Evolutionary conservation across 2,888 invertebrate species (phyloP), one percentile per base, ranked within the genome.

Genomic region (Biston betularia): DNA sequence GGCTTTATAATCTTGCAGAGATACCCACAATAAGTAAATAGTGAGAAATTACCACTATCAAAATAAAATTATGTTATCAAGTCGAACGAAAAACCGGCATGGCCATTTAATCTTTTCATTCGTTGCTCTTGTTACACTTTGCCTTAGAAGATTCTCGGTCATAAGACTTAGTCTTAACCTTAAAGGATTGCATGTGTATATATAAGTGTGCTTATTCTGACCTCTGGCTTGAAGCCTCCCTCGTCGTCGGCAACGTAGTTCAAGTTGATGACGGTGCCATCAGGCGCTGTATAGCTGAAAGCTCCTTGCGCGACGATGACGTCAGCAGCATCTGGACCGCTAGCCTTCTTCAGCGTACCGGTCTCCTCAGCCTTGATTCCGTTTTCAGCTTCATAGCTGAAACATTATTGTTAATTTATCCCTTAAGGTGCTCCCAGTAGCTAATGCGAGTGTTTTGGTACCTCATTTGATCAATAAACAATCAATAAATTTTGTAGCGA

Each of bases 321-420:
- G 83, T 96, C 96, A 71, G 94, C 94, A 6, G 94, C 89, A 71
- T 97, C 96, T 0, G 96, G 94, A 57, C 96, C 94, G 59, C 94
- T 94, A 9, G 96, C 95, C 81, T 96, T 96, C 90, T 97, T 97
- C 77, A 97, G 86, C 35, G 96, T 96, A 14, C 97, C 97, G 14
- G 95, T 95, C 89, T 97, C 97, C 82, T 97, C 96, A 0, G 96
- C 97, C 83, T 97, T 96, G 65, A 97, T 97, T 65, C 97, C 97
- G 81, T 97, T 97, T 66, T 96, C 97, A 24, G 97, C 96, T 91
- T 97, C 97, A 81, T 95, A 97, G 83, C 97, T 97, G 85, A 52
- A 89, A 55, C 0, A 45, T 14, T 8, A 38, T 38, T 38, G 6
- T 6, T 4, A 14, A 45, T 14, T n/a, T n/a, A 45, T 14, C 7